Evolutionary conservation across 37 sponge, comb jelly and placozoan species (phyloP), one percentile per base, ranked within the genome.

Genomic region (Ephydatia muelleri): DNA sequence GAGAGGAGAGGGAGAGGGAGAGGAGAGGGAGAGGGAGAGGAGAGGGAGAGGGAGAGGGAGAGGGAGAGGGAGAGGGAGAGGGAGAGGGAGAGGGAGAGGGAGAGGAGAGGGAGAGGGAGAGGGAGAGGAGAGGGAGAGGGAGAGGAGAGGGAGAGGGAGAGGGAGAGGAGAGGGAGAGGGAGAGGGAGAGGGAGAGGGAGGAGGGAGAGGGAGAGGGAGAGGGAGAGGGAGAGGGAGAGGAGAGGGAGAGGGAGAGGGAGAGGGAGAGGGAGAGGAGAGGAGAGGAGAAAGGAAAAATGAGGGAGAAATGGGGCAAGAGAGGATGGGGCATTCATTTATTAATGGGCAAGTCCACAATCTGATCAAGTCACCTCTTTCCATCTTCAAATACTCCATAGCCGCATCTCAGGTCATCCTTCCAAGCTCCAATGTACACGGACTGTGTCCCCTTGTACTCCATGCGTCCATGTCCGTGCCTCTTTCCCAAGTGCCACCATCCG

Each of bases 321-420:
- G 14, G 66, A 37, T 12, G 36, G 36, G 36, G 36, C 6, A 6
- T 75, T n/a, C 25, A 21, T 38, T 34, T 23, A 37, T 32, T 32
- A 2, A 25, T 72, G n/a, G 33, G 9, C 49, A 73, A 65, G 16
- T 19, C 2, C 49, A 49, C 11, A 39, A 47, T 11, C 4, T 11
- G 47, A 4, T 27, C 6, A 5, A 9, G 34, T 68, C 30, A 84
- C 88, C 39, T 88, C 28, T 23, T 12, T 26, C 31, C 37, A 47
- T 92, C 81, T 25, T 92, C 86, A 38, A 34, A 81, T 5, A 92
- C 80, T 23, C 93, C 93, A 69, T 92, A 92, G 13, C 93, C 93
- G 27, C 21, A 19, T 38, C 73, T 80, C 82, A 82, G 48, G 70
- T 88, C 90, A 22, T 47, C 35, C 68, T 79, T 74, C 93, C 93